phyloP scores from a whole-genome alignment of 2,797 vertebrate species.

The Spondyliosoma cantharus region DNA sequence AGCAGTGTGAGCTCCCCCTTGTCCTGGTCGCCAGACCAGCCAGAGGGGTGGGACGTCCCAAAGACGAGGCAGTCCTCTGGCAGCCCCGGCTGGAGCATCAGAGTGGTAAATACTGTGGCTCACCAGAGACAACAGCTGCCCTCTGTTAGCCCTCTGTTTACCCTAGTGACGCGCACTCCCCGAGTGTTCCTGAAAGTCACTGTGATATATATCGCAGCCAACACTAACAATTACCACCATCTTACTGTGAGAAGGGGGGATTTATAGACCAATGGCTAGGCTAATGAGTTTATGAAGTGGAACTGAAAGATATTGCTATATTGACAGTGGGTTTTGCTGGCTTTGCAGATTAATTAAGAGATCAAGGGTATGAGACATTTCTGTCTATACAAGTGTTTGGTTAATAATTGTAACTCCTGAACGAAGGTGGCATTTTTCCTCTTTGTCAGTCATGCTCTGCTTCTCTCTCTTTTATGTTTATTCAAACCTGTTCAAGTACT shows the following conservation, averaged over 20 bases:
- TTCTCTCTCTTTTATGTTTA: conserved; percentile 20
- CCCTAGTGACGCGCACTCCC: conserved; percentile 54
- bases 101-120: conserved; percentile 94
- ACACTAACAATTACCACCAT: conserved; percentile 16
- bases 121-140: conserved; percentile 70
- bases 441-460: conserved; percentile 20
- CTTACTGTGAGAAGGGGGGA: conserved; percentile 9
- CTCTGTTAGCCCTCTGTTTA: conserved; percentile 63
- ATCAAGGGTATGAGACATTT: conserved; percentile 7
- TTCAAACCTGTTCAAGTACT: conserved; percentile 27
- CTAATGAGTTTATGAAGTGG: conserved; percentile 8
- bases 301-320: conserved; percentile 11
- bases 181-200: conserved; percentile 62
- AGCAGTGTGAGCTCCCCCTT: conserved; percentile 98
- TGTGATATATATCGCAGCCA: conserved; percentile 29
- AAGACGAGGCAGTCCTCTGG: conserved; percentile 97
- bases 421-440: conserved; percentile 2
- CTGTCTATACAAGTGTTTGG: conserved; percentile 16
- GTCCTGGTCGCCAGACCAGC: conserved; percentile 95
- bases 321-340: conserved; percentile 18
- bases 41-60: conserved; percentile 97
- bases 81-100: conserved; percentile 98
- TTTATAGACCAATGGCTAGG: neutral
- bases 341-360: conserved; percentile 29
- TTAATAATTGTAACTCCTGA: conserved; percentile 16